Evolutionary conservation across 2,888 invertebrate species (phyloP).

Genomic region (Chrysina gloriosa): DNA sequence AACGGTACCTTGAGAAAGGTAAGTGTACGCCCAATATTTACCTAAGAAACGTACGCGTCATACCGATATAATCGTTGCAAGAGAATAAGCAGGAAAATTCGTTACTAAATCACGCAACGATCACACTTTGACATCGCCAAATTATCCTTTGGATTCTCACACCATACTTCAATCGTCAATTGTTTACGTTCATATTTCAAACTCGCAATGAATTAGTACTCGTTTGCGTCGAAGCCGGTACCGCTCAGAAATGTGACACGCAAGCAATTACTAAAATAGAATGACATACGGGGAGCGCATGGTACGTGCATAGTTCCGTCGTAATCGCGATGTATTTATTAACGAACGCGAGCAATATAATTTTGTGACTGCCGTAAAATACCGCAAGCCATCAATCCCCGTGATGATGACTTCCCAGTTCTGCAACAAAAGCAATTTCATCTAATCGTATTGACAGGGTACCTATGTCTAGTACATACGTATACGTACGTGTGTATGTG

Average conservation of each 20-base stretch:
- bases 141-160: no score
- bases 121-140: no score
- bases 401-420: neutral
- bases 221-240: no score
- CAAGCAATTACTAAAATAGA: neutral
- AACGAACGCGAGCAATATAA: neutral
- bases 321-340: conserved; percentile 4
- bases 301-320: neutral
- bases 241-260: neutral
- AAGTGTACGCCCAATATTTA: conserved; percentile 23
- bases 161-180: no score
- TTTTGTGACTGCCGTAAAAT: conserved; percentile 10
- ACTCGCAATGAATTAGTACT: no score
- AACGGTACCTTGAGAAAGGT: conserved; percentile 33
- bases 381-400: neutral
- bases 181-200: no score
- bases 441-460: neutral
- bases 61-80: conserved; percentile 1
- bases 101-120: no score
- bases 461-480: no score
- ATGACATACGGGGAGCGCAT: neutral
- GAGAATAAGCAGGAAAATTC: no score
- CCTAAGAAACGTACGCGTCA: conserved; percentile 3
- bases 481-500: neutral
- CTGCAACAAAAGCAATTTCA: neutral